A percentile compares a stretch with the other conserved stretches of the same genome.
Conservation (phyloP, 1,140 invertebrate genomes). For the Macrobrachium rosenbergii region DNA sequence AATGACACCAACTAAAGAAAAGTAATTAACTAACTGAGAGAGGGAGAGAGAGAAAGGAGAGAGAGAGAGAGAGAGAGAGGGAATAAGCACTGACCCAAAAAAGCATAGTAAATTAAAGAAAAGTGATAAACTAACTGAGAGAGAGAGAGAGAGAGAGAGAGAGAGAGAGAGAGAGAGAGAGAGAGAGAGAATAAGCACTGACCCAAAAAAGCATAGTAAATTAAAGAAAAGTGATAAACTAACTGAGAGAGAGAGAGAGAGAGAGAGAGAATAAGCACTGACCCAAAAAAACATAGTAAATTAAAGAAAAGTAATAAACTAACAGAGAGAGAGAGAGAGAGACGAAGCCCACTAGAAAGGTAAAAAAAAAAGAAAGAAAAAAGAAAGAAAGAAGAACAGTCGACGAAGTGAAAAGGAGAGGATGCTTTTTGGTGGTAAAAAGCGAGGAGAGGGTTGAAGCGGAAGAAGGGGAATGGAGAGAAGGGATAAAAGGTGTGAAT, state of each 20-base stretch:
- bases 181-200: too few species aligned
- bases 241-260: not conserved
- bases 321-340: slow-evolving; percentile 1
- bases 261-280: too few species aligned
- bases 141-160: not conserved
- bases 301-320: not conserved
- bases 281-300: too few species aligned
- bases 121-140: too few species aligned
- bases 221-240: not conserved
- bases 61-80: too few species aligned
- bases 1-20: not conserved
- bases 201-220: too few species aligned
- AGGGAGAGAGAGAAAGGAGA: not conserved
- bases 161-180: too few species aligned
- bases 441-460: not conserved
- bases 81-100: too few species aligned
- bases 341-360: not conserved
- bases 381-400: not conserved
- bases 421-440: not conserved
- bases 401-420: not conserved
- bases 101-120: not conserved
- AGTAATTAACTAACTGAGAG: too few species aligned
- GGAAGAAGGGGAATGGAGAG: not conserved
- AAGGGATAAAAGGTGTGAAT: not conserved
- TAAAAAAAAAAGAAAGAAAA: not conserved